Conservation (phyloP, 1,140 invertebrate genomes). For the Harlomillsia oculata region DNA sequence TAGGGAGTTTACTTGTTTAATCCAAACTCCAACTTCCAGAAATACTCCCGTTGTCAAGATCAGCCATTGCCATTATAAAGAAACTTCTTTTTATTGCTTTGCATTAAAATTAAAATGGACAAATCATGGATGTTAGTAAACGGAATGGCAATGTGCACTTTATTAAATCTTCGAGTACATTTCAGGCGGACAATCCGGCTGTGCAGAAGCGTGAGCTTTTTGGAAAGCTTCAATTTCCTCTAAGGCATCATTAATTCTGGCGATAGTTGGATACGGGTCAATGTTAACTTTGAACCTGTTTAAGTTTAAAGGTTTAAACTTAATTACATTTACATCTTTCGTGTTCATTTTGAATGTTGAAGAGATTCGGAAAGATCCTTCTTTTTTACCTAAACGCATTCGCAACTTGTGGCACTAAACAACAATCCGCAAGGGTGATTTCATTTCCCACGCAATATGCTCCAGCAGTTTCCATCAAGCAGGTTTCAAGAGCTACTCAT, state of each 20-base stretch:
- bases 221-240: constrained; percentile 73
- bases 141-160: neutral
- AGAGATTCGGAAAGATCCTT: neutral
- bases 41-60: too few relatives aligned
- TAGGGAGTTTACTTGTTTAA: too few relatives aligned
- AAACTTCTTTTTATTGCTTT: too few relatives aligned
- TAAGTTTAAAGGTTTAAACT: constrained; percentile 10
- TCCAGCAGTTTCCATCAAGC: constrained; percentile 70
- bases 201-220: constrained; percentile 72
- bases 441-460: constrained; percentile 91
- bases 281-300: constrained; percentile 81
- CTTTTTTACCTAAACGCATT: constrained; percentile 62
- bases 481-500: constrained; percentile 67
- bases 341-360: neutral
- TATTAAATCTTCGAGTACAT: constrained; percentile 21
- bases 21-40: too few relatives aligned
- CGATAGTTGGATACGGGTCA: constrained; percentile 75
- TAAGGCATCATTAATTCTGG: constrained; percentile 62
- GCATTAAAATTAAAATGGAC: too few relatives aligned
- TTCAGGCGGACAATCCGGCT: constrained; percentile 71
- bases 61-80: too few relatives aligned
- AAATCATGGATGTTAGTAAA: too few relatives aligned
- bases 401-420: constrained; percentile 86
- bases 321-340: neutral
- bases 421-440: constrained; percentile 88